Conservation (phyloP, 1,140 invertebrate species). For the Drosophila jambulina region DNA sequence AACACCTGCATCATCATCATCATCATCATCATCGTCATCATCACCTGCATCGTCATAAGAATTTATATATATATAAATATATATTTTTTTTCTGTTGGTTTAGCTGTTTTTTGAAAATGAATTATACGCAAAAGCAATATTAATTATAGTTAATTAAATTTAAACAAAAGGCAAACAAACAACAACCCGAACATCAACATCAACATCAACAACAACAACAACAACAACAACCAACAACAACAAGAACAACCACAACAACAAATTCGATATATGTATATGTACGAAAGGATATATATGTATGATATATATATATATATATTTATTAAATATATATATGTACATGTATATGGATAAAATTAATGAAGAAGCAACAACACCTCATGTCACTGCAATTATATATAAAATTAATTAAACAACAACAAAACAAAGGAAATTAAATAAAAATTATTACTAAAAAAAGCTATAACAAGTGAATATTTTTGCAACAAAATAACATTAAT, state of each 20-base stretch:
- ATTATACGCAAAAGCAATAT: constrained; percentile 82
- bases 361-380: constrained; percentile 81
- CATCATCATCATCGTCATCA: constrained; percentile 5
- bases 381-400: constrained; percentile 84
- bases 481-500: constrained; percentile 17
- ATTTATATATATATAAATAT: constrained; percentile 34
- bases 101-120: constrained; percentile 79
- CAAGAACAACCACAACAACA: constrained; percentile 28
- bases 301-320: constrained; percentile 46
- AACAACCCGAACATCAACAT: constrained; percentile 38
- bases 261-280: constrained; percentile 43
- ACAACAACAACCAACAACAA: constrained; percentile 10
- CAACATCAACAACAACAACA: constrained; percentile 25
- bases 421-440: constrained; percentile 82
- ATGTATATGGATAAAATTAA: constrained; percentile 72
- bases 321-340: constrained; percentile 53
- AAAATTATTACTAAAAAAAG: constrained; percentile 81
- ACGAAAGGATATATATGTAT: constrained; percentile 39
- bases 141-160: constrained; percentile 84
- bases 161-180: constrained; percentile 67
- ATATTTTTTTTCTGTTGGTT: constrained; percentile 71
- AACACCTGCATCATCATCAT: constrained; percentile 14
- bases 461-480: constrained; percentile 11
- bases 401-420: constrained; percentile 80
- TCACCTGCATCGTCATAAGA: constrained; percentile 26